These are phyloP conservation scores for Rostratula benghalensis DNA, from an alignment of 2,113 vertebrate genomes.

Conservation along the genomic window DNA sequence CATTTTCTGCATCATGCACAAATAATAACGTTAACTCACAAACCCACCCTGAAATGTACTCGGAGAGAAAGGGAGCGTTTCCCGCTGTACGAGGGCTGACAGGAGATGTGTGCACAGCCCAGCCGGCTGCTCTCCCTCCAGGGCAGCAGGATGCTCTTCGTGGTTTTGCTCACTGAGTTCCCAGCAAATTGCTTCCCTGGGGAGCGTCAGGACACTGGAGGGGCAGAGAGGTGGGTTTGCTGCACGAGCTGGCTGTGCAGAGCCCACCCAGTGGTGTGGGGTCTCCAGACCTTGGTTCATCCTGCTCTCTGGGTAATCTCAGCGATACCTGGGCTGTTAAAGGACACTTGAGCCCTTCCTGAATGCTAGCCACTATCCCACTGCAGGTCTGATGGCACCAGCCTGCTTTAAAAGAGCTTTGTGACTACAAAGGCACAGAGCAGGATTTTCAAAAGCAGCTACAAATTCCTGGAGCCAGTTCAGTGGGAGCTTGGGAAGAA, in stretches of 20 bases:
- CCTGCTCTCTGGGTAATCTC: not conserved
- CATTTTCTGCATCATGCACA: not conserved
- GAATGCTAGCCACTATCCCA: not conserved
- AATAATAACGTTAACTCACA: not conserved
- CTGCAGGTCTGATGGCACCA: not conserved
- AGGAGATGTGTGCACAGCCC: not conserved
- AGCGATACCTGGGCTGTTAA: not conserved
- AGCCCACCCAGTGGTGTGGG: not conserved
- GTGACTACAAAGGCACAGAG: not conserved
- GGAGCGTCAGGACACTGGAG: not conserved
- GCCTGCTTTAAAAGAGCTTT: not conserved
- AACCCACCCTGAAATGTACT: not conserved
- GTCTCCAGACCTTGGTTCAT: not conserved
- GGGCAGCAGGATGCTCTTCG: not conserved
- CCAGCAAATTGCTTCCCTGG: not conserved
- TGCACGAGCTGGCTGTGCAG: not conserved
- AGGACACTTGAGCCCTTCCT: not conserved
- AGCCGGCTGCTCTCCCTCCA: not conserved
- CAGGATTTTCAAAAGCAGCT: not conserved
- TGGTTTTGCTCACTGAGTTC: not conserved
- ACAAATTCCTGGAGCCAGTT: not conserved
- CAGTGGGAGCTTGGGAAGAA: not conserved
- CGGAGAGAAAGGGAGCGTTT: not conserved
- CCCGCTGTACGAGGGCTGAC: fast-evolving
- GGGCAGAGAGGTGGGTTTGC: not conserved